These are phyloP conservation scores for Decapterus maruadsi DNA, from an alignment of 2,797 vertebrate species.

Conservation along the genomic window DNA sequence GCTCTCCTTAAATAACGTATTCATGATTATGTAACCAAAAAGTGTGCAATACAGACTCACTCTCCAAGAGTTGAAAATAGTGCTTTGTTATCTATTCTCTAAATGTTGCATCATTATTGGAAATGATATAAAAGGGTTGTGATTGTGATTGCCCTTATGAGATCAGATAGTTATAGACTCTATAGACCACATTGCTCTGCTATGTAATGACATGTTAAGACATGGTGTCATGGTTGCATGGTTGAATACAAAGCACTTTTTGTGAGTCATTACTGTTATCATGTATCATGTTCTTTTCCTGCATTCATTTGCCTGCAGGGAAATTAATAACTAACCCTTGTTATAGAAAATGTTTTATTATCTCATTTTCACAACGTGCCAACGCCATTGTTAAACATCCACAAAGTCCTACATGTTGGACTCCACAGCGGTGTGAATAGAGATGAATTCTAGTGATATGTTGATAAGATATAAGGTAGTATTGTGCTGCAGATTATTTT, in stretches of 20 bases:
- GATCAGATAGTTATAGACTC: background rate
- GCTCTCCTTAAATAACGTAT: background rate
- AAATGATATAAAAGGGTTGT: background rate
- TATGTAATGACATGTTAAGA: background rate
- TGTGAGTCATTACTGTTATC: background rate
- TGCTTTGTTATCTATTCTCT: background rate
- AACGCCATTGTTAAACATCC: slow-evolving; percentile 18
- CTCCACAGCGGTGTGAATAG: background rate
- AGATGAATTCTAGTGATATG: background rate
- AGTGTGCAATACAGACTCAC: background rate
- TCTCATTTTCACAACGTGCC: background rate
- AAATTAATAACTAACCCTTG: background rate
- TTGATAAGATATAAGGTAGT: background rate
- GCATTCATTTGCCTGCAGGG: background rate
- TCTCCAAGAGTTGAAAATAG: background rate
- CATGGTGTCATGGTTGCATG: background rate
- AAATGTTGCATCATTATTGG: no score
- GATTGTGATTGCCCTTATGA: background rate
- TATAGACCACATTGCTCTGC: background rate
- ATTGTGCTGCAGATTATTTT: background rate
- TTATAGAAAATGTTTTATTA: slow-evolving; percentile 8
- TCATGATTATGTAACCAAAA: slow-evolving; percentile 1
- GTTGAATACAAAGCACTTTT: background rate
- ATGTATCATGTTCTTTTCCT: no score
- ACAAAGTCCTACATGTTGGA: background rate